Conservation (phyloP, 1,140 invertebrate species). For the Oscheius sp. region DNA sequence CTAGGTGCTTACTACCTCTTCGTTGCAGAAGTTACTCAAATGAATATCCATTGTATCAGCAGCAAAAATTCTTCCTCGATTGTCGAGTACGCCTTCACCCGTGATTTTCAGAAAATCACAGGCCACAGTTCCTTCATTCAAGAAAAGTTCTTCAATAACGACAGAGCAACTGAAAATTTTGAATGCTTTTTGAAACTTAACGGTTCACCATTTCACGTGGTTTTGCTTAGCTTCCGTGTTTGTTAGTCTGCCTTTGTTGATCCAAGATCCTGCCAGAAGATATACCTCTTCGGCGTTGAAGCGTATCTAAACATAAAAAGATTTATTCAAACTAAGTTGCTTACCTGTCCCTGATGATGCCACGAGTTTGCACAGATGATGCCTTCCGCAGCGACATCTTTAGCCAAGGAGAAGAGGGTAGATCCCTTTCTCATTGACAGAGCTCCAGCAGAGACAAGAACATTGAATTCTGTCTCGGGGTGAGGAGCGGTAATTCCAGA, state of each 20-base stretch:
- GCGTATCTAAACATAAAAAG: not conserved
- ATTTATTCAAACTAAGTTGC: not conserved
- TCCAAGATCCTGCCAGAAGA: slow-evolving; percentile 4
- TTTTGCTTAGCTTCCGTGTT: slow-evolving; percentile 21
- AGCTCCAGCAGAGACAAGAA: slow-evolving; percentile 5
- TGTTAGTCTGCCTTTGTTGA: slow-evolving; percentile 6
- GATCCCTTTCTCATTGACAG: not conserved
- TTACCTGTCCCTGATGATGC: slow-evolving; percentile 15
- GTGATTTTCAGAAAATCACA: slow-evolving; percentile 12
- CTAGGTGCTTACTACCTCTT: not conserved
- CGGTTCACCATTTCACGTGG: slow-evolving; percentile 17
- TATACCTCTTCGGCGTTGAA: slow-evolving; percentile 12
- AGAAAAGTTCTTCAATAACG: slow-evolving; percentile 9
- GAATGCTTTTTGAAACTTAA: too few relatives aligned
- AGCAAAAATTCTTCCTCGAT: slow-evolving; percentile 20
- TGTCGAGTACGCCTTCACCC: slow-evolving; percentile 25
- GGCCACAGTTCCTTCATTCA: slow-evolving; percentile 21
- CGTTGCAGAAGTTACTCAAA: slow-evolving; percentile 21
- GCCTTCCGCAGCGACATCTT: slow-evolving; percentile 9
- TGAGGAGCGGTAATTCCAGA: slow-evolving; percentile 9
- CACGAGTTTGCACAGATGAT: slow-evolving; percentile 15
- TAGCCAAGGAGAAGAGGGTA: not conserved
- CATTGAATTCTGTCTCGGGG: slow-evolving; percentile 17
- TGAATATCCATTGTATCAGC: slow-evolving; percentile 22
- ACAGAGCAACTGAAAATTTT: slow-evolving; percentile 8